Evolutionary conservation across 2,113 vertebrate species (phyloP), one percentile per base, ranked within the genome.

Genomic region (Sinocyclocheilus maitianheensis): DNA sequence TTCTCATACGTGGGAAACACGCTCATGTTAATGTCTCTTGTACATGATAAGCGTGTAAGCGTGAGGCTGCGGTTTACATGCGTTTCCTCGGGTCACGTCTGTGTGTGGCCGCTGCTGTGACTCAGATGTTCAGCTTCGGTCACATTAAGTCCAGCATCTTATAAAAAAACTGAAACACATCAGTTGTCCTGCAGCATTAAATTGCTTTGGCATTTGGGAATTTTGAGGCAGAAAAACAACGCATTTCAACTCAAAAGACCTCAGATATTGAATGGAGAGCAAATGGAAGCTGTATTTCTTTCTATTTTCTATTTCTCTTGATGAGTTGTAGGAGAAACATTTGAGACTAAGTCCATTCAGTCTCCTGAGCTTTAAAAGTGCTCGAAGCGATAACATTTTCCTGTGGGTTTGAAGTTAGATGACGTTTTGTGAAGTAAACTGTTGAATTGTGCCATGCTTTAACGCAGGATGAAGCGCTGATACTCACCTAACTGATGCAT

Each of bases 51-150:
- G 22, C 14, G 60, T 37, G 34, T 69, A 30, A 67, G 14, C 65
- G 10, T 37, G 37, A 60, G 46, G 18, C 34, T 55, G 65, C 0
- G 13, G 65, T 34, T 67, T 7, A 1, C 46, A 26, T 72, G 20
- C 65, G 67, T 69, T 77, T 81, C 43, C 72, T 69, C 30, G 13
- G 67, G 71, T 84, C 60, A 20, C 48, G 40, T 62, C 8, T 46
- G 40, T 37, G 24, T 81, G 71, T 85, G 76, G 65, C 75, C 71
- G 55, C n/a, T 84, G n/a, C 67, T 63, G 37, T 67, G 69, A 30
- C 58, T 48, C 18, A 77, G 62, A 72, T 69, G 55, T 46, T 26
- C 13, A 58, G 51, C 18, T 77, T 71, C 83, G n/a, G 60, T 75
- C 85, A 37, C 77, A 81, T 14, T 40, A 74, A 62, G 12, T 37